Evolutionary conservation across 2,113 vertebrate species (phyloP), one percentile per base, ranked within the genome.

Genomic region (Struthidea cinerea): DNA sequence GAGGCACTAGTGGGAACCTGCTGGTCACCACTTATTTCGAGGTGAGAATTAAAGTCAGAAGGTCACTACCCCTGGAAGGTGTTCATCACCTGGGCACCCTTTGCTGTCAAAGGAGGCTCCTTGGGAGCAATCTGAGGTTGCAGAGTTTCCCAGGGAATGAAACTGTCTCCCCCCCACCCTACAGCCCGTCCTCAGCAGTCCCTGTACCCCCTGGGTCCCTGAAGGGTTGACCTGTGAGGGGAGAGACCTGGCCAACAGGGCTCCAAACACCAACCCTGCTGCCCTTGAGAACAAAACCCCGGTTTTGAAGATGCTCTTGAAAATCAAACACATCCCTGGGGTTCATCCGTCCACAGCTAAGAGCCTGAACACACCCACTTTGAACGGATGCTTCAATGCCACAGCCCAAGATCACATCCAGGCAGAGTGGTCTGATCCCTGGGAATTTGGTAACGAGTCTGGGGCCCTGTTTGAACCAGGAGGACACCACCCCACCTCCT

Each of bases 351-450:
- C 27, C 42, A 7, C 41, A 71, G 33, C 39, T 26, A 3, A 14
- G 18, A 75, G 27, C 33, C 27, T 37, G 39, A 44, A 27, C 39
- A 75, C 13, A 3, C 2, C 11, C 28, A 17, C 39, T 49, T 24
- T 19, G 23, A 55, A 42, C 5, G 59, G 22, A 27, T 59, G 33
- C 5, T 39, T 11, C 44, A 12, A 11, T 44, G 24, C 39, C 60
- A 37, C 0, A 2, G 26, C 11, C 35, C 13, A 0, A 6, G 33
- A 13, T 24, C 9, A n/a, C 46, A 76, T 30, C 57, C 78, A 69
- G 44, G 33, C 14, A 22, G 11, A 3, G 6, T 10, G 24, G 3
- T n/a, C 33, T 65, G 49, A 11, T 15, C 19, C 50, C 50, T 63
- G 44, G 35, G 44, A 84, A 47, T 35, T 11, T 33, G 17, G 7